phyloP scores from a whole-genome alignment of 2,888 invertebrate genomes.

The Drosophila acutilabella region DNA sequence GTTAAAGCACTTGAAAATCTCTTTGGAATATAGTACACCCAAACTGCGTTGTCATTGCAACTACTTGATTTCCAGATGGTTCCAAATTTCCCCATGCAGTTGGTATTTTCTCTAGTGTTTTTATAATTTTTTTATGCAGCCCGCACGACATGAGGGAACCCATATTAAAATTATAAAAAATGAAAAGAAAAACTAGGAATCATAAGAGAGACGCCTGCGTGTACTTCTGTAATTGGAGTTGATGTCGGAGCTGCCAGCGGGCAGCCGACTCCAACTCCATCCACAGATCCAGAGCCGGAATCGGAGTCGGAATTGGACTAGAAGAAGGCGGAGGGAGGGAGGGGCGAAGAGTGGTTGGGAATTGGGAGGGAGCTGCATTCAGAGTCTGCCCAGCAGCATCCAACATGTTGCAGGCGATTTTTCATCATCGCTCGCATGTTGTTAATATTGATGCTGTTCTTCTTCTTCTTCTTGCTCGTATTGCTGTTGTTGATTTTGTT shows the following conservation, averaged over 20 bases:
- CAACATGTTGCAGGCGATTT: conserved; percentile 84
- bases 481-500: conserved; percentile 29
- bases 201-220: conserved; percentile 80
- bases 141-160: conserved; percentile 62
- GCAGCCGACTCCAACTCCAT: conserved; percentile 38
- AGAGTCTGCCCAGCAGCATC: conserved; percentile 64
- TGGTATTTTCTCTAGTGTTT: background rate
- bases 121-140: conserved; percentile 1
- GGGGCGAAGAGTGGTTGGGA: conserved; percentile 4
- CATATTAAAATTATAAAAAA: conserved; percentile 61
- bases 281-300: conserved; percentile 24
- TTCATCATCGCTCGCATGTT: conserved; percentile 81
- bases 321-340: conserved; percentile 18
- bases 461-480: conserved; percentile 34
- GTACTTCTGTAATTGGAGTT: conserved; percentile 80
- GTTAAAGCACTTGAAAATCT: background rate
- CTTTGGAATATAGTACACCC: too few species aligned
- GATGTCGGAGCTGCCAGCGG: conserved; percentile 78
- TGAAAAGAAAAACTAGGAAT: conserved; percentile 63
- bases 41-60: background rate
- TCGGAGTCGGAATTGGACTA: conserved; percentile 23
- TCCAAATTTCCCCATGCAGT: conserved; percentile 17
- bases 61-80: conserved; percentile 26
- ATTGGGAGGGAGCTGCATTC: conserved; percentile 22
- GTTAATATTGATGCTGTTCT: conserved; percentile 59